These are phyloP conservation scores for Myzus persicae DNA, from an alignment of 1,140 invertebrate species.

Conservation along the genomic window DNA sequence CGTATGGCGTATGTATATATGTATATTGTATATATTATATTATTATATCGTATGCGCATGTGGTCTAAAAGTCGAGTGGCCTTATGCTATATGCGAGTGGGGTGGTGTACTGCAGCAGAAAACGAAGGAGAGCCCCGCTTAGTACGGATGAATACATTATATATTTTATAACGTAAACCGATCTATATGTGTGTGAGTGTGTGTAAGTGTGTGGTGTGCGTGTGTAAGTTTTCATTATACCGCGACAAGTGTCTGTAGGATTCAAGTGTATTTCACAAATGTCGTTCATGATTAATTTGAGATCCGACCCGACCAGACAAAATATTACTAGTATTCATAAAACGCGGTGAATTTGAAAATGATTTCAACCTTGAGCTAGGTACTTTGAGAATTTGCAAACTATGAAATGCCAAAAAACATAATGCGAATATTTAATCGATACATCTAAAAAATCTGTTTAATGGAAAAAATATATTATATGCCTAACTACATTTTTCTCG, in stretches of 20 bases:
- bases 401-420: not conserved
- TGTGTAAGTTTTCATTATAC: not conserved
- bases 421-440: not conserved
- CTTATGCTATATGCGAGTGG: conserved; percentile 41
- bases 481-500: not conserved
- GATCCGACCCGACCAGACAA: not conserved
- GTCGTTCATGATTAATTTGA: not conserved
- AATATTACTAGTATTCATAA: not conserved
- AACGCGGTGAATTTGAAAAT: not conserved
- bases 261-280: not conserved
- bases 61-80: conserved; percentile 54
- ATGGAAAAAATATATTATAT: no score
- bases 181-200: not conserved
- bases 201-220: not conserved
- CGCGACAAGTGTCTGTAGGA: not conserved
- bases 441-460: not conserved
- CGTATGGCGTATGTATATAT: not conserved
- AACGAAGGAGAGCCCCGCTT: not conserved
- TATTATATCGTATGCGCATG: conserved; percentile 16
- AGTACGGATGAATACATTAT: conserved; percentile 23
- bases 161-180: not conserved
- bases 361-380: not conserved
- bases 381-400: not conserved
- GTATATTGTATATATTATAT: not conserved
- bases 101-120: not conserved